Evolutionary conservation across 2,797 vertebrate species (phyloP), one percentile per base, ranked within the genome.

Genomic region (Rhynchotus rufescens): DNA sequence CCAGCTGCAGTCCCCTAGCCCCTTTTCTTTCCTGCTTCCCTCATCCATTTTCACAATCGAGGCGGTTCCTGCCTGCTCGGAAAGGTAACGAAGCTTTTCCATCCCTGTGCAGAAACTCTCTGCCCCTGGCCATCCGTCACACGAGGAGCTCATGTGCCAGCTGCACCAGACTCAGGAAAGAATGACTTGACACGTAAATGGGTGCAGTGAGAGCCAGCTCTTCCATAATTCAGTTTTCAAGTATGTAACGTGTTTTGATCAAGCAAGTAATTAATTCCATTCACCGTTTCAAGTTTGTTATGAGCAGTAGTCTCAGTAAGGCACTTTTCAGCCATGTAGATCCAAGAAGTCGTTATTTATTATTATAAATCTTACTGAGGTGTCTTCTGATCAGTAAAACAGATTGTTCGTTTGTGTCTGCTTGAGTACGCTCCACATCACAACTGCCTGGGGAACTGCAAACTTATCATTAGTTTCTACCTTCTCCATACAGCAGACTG

Each of bases 191-290:
- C 32, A 44, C 28, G 2, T 34, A 68, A 38, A 38, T 5, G 2
- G 6, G 13, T 69, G 16, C 60, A 13, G 3, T 34, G 42, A 87
- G 38, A 85, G 30, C 26, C 40, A 64, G 52, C 59, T 87, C 68
- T 81, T 80, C 64, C 34, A 19, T 88, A 86, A 82, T 60, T 89
- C 87, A 80, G 36, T 89, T 87, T 93, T 89, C 56, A 85, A 80
- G 54, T 30, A 28, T 80, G 2, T n/a, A 78, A 67, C 32, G 22
- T 32, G 22, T 69, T 90, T 95, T 90, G 19, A 47, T 90, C 59
- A 89, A 90, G 57, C 59, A 68, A 67, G 40, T 75, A 85, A 87
- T 81, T 81, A 86, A 76, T 92, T 90, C n/a, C 54, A 34, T 67
- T 92, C 54, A 78, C 21, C 12, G 11, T 75, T 65, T 80, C 66